Percentiles rank a stretch among this genome's conserved stretches.
Evolutionary conservation across 2,797 vertebrate genomes (phyloP).

Genomic region (Lerista edwardsae): DNA sequence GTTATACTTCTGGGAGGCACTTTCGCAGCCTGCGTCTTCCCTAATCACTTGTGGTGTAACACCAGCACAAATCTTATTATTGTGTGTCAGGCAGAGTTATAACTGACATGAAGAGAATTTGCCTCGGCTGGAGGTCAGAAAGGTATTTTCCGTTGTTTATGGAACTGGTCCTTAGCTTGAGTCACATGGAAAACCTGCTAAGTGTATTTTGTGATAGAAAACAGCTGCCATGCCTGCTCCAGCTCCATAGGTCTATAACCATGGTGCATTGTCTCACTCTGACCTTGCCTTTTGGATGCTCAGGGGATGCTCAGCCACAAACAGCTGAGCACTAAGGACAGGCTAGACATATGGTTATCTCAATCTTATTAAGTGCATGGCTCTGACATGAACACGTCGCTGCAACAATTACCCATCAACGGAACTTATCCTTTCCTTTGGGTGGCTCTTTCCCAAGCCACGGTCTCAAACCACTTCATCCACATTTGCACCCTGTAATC

Average conservation of each 20-base stretch:
- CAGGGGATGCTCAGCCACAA: background rate
- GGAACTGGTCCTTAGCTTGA: background rate
- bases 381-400: slow-evolving; percentile 26
- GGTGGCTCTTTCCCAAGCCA: background rate
- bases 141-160: background rate
- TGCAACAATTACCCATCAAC: slow-evolving; percentile 46
- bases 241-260: background rate
- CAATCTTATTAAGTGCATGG: background rate
- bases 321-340: background rate
- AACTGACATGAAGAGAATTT: background rate
- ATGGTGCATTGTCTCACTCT: background rate
- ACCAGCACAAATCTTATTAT: background rate
- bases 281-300: background rate
- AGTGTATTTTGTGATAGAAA: background rate
- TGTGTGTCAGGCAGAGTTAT: background rate
- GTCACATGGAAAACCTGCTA: background rate
- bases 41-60: background rate
- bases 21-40: background rate
- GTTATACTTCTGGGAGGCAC: too few species aligned
- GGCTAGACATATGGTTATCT: background rate
- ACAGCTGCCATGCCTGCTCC: background rate
- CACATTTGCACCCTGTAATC: slow-evolving; percentile 41
- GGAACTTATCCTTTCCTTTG: background rate
- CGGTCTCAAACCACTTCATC: slow-evolving; percentile 44
- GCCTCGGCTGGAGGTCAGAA: background rate